Evolutionary conservation across 30 jellyfish, hydroid and myxozoan genomes (phyloP).

Genomic region (Aurelia aurita): DNA sequence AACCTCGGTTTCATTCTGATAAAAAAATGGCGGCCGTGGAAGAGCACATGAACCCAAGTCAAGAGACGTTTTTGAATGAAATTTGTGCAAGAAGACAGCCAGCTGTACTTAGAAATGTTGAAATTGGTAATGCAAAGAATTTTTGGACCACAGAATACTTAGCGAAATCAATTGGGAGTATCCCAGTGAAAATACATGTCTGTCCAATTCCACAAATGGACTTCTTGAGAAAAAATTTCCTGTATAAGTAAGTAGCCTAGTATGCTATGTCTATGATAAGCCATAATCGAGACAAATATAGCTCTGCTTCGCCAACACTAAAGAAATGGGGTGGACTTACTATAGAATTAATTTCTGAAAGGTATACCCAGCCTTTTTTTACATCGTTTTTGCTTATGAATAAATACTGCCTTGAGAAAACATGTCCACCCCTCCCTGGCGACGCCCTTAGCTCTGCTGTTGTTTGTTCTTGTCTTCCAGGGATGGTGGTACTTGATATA

Average conservation of each 20-base stretch:
- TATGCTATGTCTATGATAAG: not conserved
- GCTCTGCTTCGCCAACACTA: no score
- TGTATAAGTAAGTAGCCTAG: constrained; percentile 73
- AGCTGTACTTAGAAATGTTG: constrained; percentile 64
- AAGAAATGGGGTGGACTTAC: no score
- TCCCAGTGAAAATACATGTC: constrained; percentile 86
- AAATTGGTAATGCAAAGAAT: constrained; percentile 67
- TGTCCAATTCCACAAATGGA: constrained; percentile 79
- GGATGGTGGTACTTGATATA: no score
- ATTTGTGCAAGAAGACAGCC: constrained; percentile 68
- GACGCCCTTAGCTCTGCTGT: no score
- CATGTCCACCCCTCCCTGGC: no score
- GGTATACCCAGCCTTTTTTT: no score
- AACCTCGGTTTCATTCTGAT: not conserved
- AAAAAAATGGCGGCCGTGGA: constrained; percentile 35
- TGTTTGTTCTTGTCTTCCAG: no score
- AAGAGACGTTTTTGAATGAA: constrained; percentile 38
- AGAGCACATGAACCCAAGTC: constrained; percentile 13
- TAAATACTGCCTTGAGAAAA: no score
- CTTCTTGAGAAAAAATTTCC: constrained; percentile 82
- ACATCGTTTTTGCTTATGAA: no score
- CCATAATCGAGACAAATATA: no score
- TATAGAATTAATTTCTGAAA: no score
- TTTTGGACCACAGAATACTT: constrained; percentile 74
- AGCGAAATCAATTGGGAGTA: constrained; percentile 41